Evolutionary conservation across 2,113 vertebrate species (phyloP), one percentile per base, ranked within the genome.

Genomic region (Charadrius vociferus): DNA sequence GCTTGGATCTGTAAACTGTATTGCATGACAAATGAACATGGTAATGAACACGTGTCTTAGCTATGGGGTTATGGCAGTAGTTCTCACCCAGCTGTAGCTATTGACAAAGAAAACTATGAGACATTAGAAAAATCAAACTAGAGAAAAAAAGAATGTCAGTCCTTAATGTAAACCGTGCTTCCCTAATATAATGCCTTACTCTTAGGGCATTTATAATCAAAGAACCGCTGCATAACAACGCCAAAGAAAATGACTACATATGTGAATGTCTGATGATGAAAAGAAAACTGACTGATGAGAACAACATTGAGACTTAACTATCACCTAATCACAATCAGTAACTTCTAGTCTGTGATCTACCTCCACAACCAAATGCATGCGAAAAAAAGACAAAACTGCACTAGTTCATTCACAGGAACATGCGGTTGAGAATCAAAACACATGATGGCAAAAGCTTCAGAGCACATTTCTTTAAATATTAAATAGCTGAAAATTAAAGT

Each of bases 261-360:
- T 68, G 68, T 55, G 86, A 95, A 67, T 45, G 73, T 9, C 66
- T 86, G n/a, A 77, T 49, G 18, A 55, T 93, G 81, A 95, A 87
- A 94, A 94, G 88, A 90, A 96, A 79, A 56, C 58, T 83, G 92
- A 90, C 65, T 92, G 86, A 63, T 30, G 71, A 88, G 70, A 95
- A 88, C 29, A 91, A 89, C 77, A 87, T 77, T 92, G 63, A 85
- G 52, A 37, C 4, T 81, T 86, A 88, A 91, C 77, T 90, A 96
- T 67, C 78, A 71, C 62, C 73, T 91, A 90, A 94, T 97, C 59
- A 82, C 68, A 97, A 95, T 93, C 96, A 97, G 94, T 27, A 68
- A 70, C 55, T 84, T 88, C 49, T 32, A 67, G 37, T 36, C 81
- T 65, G 81, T 63, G 88, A 92, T 90, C 68, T 87, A 71, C 52